These are phyloP conservation scores for Cantharis rufa DNA, from an alignment of 2,888 invertebrate genomes.

Conservation along the genomic window DNA sequence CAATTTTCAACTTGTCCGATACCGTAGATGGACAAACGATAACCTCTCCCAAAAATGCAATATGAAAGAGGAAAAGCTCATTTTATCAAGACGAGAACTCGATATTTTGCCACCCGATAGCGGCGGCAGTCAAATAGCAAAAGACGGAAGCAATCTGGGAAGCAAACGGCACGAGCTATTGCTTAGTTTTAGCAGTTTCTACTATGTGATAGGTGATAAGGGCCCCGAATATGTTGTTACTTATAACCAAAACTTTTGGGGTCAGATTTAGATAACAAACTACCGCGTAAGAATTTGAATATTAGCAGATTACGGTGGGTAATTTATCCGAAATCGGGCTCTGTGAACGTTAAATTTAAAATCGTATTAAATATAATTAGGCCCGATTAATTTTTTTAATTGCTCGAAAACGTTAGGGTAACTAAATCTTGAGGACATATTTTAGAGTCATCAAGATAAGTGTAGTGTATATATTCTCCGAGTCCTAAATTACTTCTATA, in stretches of 20 bases:
- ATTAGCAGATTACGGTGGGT: background rate
- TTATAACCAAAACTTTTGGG: constrained; percentile 16
- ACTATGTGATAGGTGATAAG: constrained; percentile 16
- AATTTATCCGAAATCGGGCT: background rate
- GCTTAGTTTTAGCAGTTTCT: constrained; percentile 25
- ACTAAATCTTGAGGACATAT: constrained; percentile 1
- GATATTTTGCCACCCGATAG: constrained; percentile 33
- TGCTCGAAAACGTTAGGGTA: background rate
- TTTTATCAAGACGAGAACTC: constrained; percentile 32
- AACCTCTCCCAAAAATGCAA: constrained; percentile 34
- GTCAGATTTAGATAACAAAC: constrained; percentile 20
- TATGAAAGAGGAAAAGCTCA: constrained; percentile 27
- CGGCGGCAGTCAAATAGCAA: constrained; percentile 20
- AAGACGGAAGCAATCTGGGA: constrained; percentile 31
- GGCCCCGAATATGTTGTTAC: constrained; percentile 17
- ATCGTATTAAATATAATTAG: background rate
- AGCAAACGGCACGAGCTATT: constrained; percentile 25
- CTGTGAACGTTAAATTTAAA: background rate
- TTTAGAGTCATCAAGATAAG: constrained; percentile 6
- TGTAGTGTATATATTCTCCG: constrained; percentile 5
- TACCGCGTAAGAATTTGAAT: background rate
- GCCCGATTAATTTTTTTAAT: background rate
- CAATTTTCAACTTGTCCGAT: constrained; percentile 32
- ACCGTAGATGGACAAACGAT: constrained; percentile 35
- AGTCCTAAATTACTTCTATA: constrained; percentile 9